These are phyloP conservation scores for Zoanthus solanderi DNA, from an alignment of 92 coral and sea anemone species.

Conservation along the genomic window DNA sequence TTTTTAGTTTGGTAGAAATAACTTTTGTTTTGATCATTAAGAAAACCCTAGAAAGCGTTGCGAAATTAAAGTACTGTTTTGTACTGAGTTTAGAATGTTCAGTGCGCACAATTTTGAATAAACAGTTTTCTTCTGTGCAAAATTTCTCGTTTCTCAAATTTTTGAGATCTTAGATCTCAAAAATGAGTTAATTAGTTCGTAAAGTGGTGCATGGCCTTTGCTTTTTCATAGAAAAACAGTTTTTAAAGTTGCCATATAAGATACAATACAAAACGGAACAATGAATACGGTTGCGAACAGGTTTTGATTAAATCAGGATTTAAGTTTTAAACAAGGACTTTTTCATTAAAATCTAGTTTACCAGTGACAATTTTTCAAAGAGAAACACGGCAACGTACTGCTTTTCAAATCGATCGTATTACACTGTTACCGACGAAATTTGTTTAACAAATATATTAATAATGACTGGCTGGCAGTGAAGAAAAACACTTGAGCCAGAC, in stretches of 20 bases:
- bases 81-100: not conserved
- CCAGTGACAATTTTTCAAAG: not conserved
- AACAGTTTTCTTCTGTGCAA: not conserved
- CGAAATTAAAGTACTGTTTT: not conserved
- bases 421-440: not conserved
- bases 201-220: not conserved
- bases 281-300: not conserved
- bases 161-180: not conserved
- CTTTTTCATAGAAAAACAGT: not conserved
- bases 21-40: not conserved
- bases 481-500: not conserved
- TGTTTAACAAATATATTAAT: not conserved
- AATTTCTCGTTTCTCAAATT: not conserved
- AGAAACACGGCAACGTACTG: not conserved
- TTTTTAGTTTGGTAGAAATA: no score
- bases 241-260: not conserved
- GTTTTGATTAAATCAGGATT: not conserved
- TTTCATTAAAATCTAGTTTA: not conserved
- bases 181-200: not conserved
- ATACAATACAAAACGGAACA: not conserved
- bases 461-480: not conserved
- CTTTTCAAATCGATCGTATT: not conserved
- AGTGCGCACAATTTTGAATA: not conserved
- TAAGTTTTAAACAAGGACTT: not conserved
- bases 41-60: not conserved